Evolutionary conservation across 2,113 vertebrate genomes (phyloP), one percentile per base, ranked within the genome.

Genomic region (Gallinago media): DNA sequence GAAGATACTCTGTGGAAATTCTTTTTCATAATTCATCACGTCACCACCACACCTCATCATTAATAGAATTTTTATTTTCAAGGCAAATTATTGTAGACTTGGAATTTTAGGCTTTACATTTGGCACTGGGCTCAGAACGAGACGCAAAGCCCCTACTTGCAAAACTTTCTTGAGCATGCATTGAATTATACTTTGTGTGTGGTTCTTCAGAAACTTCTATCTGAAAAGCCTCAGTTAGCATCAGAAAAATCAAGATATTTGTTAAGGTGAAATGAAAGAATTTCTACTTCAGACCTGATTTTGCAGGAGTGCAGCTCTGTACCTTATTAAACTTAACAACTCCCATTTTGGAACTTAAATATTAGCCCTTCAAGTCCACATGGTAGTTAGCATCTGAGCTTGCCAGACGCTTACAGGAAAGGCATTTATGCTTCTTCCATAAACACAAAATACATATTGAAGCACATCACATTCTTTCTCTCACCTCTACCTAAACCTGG

Each of bases 131-230:
- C 38, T 85, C 29, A 87, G 75, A 85, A 58, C 7, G 70, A 85
- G 70, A 75, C 26, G 25, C 44, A 72, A 89, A 89, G 1, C 2
- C 25, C 3, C 1, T 61, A 20, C 10, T 54, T 88, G 13, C 34
- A 87, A 84, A 86, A 44, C 6, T 32, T 54, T 47, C 31, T 71
- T 81, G 42, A 77, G 15, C 8, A 21, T 9, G 40, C 18, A 65
- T 40, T 11, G n/a, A 58, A 68, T 34, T 42, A 15, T 38, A 22
- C 0, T 2, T 67, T 31, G 2, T 15, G 8, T 25, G 23, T 0
- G 0, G 13, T 46, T 92, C 54, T 73, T 73, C 32, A 70, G 49
- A 94, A 81, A 9, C 8, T 83, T 92, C 18, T 55, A 13, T 54
- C 32, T 65, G 32, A 89, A 92, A 59, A 2, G 1, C 7, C 6